A percentile compares a stretch with the other conserved stretches of the same genome.
Evolutionary conservation across 23 tunicate species (phyloP).

Genomic region (Botrylloides violaceus): DNA sequence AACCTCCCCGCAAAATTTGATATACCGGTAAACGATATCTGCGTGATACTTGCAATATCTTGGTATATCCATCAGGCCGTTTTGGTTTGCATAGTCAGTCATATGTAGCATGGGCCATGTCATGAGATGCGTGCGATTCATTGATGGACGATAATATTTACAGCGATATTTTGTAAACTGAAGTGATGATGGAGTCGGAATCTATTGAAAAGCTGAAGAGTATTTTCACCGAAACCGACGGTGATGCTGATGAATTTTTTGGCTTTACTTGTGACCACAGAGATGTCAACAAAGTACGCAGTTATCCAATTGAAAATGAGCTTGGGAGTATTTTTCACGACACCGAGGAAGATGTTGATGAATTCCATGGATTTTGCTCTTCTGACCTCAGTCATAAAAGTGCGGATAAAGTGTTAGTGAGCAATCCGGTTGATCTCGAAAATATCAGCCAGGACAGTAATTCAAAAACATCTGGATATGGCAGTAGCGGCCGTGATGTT

Average conservation of each 20-base stretch:
- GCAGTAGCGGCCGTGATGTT: slow-evolving; percentile 4
- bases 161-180: neutral
- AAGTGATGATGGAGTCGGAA: neutral
- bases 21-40: no score
- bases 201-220: neutral
- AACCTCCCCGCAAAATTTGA: no score
- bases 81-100: no score
- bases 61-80: no score
- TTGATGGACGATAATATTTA: no score
- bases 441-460: slow-evolving; percentile 16
- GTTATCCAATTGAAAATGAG: no score
- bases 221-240: slow-evolving; percentile 38
- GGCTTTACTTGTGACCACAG: no score
- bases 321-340: slow-evolving; percentile 37
- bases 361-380: slow-evolving; percentile 31
- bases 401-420: neutral
- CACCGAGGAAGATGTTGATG: slow-evolving; percentile 34
- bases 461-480: slow-evolving; percentile 13
- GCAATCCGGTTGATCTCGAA: slow-evolving; percentile 2
- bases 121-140: no score
- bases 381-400: neutral
- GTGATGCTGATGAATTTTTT: slow-evolving; percentile 32
- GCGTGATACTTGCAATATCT: no score
- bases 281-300: no score
- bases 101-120: no score